Evolutionary conservation across 2,888 invertebrate genomes (phyloP), one percentile per base, ranked within the genome.

Genomic region (Crematogaster levior): DNA sequence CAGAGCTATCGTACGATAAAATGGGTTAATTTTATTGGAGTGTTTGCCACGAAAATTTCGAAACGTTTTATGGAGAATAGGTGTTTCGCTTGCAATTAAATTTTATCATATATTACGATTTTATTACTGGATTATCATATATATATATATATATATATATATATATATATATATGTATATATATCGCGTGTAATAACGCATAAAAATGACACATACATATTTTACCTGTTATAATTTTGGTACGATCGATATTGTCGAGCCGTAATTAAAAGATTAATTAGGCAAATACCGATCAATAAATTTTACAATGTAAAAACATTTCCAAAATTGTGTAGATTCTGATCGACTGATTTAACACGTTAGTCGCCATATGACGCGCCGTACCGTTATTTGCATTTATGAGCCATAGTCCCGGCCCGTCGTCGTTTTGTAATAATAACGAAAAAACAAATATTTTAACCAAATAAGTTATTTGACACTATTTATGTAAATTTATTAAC

Each of bases 301-400:
- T 90, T 90, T 89, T 84, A 82, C 90, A 86, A 90, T 88, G 86
- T 65, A 48, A 77, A 85, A 89, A 86, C 88, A 89, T 90, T 91
- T 89, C 74, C 85, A 66, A 56, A n/a, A 85, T 79, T 70, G 56
- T 24, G 65, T 34, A 80, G 46, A 82, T 72, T 74, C 43, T n/a
- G 46, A 37, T 53, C 40, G 81, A 46, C 21, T 70, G 65, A 56
- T 65, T n/a, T n/a, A n/a, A n/a, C n/a, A n/a, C n/a, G n/a, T n/a
- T n/a, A n/a, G n/a, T n/a, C n/a, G n/a, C n/a, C n/a, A n/a, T n/a
- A n/a, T n/a, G n/a, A n/a, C n/a, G n/a, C n/a, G n/a, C n/a, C n/a
- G n/a, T n/a, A n/a, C n/a, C n/a, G n/a, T n/a, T n/a, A n/a, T n/a
- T n/a, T n/a, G n/a, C n/a, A n/a, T n/a, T n/a, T n/a, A n/a, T n/a